These are phyloP conservation scores for Gallinago paraguaiae DNA, from an alignment of 2,113 vertebrate genomes.

Conservation along the genomic window DNA sequence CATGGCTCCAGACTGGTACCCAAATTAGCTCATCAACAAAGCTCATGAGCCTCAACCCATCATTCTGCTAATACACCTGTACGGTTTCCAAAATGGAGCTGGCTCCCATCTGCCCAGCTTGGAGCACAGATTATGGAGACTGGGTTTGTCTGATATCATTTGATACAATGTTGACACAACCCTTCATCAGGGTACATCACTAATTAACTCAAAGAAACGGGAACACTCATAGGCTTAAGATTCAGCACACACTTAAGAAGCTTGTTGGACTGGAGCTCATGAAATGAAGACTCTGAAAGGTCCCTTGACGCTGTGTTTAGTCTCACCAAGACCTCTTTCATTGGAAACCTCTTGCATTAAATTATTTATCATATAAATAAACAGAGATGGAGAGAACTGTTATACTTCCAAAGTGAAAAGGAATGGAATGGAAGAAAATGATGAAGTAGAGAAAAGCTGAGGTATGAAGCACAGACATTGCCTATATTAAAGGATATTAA, in stretches of 20 bases:
- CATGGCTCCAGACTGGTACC: neutral
- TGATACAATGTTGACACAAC: neutral
- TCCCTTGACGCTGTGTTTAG: neutral
- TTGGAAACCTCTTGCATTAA: neutral
- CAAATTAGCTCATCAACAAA: neutral
- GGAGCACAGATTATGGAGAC: neutral
- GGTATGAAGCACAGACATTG: neutral
- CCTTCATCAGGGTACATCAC: neutral
- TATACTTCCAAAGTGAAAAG: neutral
- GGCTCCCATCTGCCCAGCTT: neutral
- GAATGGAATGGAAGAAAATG: neutral
- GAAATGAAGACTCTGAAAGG: neutral
- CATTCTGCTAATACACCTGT: neutral
- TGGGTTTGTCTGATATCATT: neutral
- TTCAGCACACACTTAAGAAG: fast-evolving
- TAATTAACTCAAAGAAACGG: neutral
- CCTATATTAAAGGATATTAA: neutral
- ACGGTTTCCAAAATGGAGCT: neutral
- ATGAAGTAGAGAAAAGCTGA: neutral
- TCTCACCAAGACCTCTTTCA: neutral
- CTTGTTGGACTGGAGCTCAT: neutral
- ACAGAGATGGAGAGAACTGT: neutral
- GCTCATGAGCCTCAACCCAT: neutral
- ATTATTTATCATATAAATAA: neutral
- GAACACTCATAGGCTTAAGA: neutral